Conservation (phyloP, 2,113 vertebrate genomes). For the Sisor rabdophorus region DNA sequence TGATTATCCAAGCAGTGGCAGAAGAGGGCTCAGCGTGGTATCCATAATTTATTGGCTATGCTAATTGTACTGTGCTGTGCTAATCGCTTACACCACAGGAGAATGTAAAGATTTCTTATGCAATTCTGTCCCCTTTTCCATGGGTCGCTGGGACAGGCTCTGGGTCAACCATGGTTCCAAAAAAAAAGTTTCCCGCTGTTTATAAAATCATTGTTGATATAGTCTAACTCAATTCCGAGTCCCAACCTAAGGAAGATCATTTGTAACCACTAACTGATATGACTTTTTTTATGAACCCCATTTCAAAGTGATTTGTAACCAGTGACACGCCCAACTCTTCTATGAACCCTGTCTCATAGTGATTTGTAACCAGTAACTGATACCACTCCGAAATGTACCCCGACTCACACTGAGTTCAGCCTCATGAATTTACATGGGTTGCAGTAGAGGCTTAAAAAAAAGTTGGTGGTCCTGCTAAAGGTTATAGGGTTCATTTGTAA, state of each 20-base stretch:
- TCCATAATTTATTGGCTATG: too few species aligned
- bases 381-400: background rate
- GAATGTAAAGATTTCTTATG: too few species aligned
- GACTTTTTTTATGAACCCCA: background rate
- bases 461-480: conserved; percentile 37
- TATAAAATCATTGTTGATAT: background rate
- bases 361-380: conserved; percentile 3
- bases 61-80: too few species aligned
- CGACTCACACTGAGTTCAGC: background rate
- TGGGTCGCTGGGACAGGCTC: too few species aligned
- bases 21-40: too few species aligned
- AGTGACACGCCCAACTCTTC: background rate
- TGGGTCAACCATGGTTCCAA: background rate
- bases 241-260: background rate
- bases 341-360: background rate
- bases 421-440: background rate
- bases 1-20: too few species aligned
- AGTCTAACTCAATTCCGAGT: background rate
- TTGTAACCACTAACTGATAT: background rate
- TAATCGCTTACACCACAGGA: too few species aligned
- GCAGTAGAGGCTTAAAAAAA: conserved; percentile 12
- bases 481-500: conserved; percentile 30
- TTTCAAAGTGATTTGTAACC: background rate
- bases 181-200: background rate
- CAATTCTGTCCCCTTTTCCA: too few species aligned